A percentile compares a stretch with the other conserved stretches of the same genome.
These are phyloP conservation scores for Polylopha cassiicola DNA, from an alignment of 2,888 invertebrate genomes.

Conservation along the genomic window DNA sequence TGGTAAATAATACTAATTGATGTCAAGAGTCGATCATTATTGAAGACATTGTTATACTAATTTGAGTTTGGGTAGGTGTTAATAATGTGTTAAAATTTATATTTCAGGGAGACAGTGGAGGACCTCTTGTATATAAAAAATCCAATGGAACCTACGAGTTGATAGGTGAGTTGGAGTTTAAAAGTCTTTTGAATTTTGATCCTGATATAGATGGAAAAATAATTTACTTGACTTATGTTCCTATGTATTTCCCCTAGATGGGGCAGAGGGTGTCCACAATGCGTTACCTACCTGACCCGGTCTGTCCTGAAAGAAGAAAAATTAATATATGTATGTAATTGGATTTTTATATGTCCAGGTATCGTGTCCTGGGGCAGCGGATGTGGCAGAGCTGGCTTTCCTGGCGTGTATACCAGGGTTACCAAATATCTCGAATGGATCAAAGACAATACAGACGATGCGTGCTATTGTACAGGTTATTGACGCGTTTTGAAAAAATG, in stretches of 20 bases:
- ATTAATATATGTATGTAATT: no score
- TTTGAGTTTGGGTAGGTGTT: neutral
- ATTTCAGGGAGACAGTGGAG: conserved; percentile 85
- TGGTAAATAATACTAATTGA: no score
- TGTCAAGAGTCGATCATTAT: no score
- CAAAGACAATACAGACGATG: conserved; percentile 84
- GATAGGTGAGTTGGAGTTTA: conserved; percentile 75
- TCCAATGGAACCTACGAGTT: conserved; percentile 84
- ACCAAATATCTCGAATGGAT: conserved; percentile 91
- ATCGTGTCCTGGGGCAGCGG: conserved; percentile 94
- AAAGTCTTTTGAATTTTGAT: neutral
- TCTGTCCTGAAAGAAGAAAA: no score
- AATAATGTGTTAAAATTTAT: neutral
- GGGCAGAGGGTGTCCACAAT: no score
- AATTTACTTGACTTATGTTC: no score
- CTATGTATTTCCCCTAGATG: no score
- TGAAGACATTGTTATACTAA: no score
- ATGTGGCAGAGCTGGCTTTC: conserved; percentile 89
- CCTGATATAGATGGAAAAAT: no score
- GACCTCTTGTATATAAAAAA: conserved; percentile 83
- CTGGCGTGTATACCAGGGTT: conserved; percentile 90
- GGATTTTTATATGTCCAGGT: conserved; percentile 66
- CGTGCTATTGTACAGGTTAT: conserved; percentile 89
- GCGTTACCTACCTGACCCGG: no score
- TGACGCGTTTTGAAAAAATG: no score